Evolutionary conservation across 2,113 vertebrate species (phyloP).

Genomic region (Oostethus manadensis): DNA sequence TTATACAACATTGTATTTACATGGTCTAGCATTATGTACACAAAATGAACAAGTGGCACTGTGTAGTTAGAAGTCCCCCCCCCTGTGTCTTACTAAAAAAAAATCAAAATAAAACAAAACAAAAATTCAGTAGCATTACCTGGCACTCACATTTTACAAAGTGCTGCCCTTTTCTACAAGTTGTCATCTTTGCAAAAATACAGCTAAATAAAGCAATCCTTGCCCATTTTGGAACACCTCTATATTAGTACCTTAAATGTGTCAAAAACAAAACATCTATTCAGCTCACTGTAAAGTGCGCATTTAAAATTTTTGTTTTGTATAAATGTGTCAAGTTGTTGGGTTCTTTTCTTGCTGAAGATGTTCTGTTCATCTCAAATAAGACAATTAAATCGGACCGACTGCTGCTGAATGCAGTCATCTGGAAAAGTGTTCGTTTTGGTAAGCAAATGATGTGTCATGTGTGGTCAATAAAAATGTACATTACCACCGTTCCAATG

Average conservation of each 20-base stretch:
- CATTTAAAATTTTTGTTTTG: conserved; percentile 6
- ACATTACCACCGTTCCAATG: neutral
- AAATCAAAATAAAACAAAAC: conserved; percentile 55
- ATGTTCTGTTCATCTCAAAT: neutral
- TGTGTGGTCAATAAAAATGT: neutral
- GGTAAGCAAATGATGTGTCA: neutral
- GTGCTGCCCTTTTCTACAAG: conserved; percentile 61
- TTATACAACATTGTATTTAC: conserved; percentile 81
- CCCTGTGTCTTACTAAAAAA: conserved; percentile 18
- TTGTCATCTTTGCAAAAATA: conserved; percentile 57
- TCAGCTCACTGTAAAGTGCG: conserved; percentile 30
- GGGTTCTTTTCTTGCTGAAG: conserved; percentile 7
- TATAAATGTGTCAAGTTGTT: neutral
- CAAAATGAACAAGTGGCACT: conserved; percentile 77
- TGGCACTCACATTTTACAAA: conserved; percentile 62
- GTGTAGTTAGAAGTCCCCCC: conserved; percentile 62
- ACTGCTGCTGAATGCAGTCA: conserved; percentile 6
- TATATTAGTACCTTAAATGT: conserved; percentile 42
- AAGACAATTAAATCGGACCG: neutral
- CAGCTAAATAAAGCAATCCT: conserved; percentile 25
- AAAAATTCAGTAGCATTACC: conserved; percentile 56
- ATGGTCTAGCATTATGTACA: conserved; percentile 76
- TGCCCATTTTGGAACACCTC: neutral
- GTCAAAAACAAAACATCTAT: conserved; percentile 33
- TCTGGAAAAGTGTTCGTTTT: neutral